These are phyloP conservation scores for Venustoraphidia nigricollis DNA, from an alignment of 2,888 invertebrate genomes.

Conservation along the genomic window DNA sequence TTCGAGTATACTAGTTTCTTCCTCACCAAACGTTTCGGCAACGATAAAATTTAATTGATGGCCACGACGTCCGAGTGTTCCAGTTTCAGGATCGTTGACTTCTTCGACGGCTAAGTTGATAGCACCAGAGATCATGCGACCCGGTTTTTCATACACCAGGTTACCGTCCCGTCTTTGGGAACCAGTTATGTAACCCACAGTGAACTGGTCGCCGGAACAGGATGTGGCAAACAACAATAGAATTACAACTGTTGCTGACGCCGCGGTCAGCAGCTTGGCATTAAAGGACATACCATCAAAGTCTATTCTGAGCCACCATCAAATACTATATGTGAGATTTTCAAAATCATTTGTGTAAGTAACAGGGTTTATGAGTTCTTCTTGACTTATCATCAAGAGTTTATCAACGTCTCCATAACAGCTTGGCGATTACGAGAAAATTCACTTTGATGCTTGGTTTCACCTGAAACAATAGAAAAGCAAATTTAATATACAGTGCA, in stretches of 20 bases:
- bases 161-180: constrained; percentile 65
- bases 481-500: too few relatives aligned
- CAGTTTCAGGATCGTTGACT: constrained; percentile 39
- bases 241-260: neutral
- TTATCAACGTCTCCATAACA: too few relatives aligned
- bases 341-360: too few relatives aligned
- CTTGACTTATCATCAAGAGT: too few relatives aligned
- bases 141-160: constrained; percentile 64
- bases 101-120: constrained; percentile 76
- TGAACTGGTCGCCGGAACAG: constrained; percentile 40
- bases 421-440: too few relatives aligned
- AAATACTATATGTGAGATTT: too few relatives aligned
- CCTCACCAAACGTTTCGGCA: constrained; percentile 83
- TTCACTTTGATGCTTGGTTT: too few relatives aligned
- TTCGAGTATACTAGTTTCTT: constrained; percentile 69
- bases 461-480: too few relatives aligned
- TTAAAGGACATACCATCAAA: neutral
- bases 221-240: neutral
- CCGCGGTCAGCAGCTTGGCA: neutral
- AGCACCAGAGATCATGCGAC: constrained; percentile 60
- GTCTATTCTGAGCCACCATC: too few relatives aligned
- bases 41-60: constrained; percentile 66
- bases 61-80: constrained; percentile 35
- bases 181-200: constrained; percentile 73
- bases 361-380: too few relatives aligned